Evolutionary conservation across 2,888 invertebrate genomes (phyloP).

Genomic region (Tenthredo amoena): DNA sequence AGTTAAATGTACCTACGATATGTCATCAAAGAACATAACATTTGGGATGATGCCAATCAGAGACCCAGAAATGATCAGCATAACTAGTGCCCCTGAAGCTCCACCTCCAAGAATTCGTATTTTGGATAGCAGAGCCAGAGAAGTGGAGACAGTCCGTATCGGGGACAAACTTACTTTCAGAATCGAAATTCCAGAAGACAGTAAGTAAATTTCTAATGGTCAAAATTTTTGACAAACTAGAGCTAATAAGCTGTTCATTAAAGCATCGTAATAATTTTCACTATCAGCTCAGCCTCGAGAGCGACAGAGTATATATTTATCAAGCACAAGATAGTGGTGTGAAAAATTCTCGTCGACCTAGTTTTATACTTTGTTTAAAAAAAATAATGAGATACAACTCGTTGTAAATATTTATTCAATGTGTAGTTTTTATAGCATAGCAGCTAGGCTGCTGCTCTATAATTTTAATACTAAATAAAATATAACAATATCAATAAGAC

Average conservation of each 20-base stretch:
- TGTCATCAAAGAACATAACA: constrained; percentile 97
- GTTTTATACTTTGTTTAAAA: not conserved
- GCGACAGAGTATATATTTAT: constrained; percentile 1
- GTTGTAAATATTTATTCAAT: constrained; percentile 22
- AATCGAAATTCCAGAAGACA: constrained; percentile 97
- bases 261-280: not conserved
- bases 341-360: constrained; percentile 35
- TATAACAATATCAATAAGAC: not conserved
- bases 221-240: not conserved
- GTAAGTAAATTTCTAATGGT: constrained; percentile 81
- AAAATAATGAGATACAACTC: constrained; percentile 15
- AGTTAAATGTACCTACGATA: constrained; percentile 97
- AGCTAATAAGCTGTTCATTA: not conserved
- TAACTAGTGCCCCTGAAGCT: constrained; percentile 96
- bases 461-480: not conserved
- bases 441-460: not conserved
- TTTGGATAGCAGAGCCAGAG: constrained; percentile 90
- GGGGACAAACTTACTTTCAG: constrained; percentile 97
- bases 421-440: not conserved
- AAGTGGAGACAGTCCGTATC: constrained; percentile 96
- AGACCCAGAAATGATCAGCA: constrained; percentile 97
- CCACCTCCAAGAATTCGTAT: constrained; percentile 96
- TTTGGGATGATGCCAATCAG: constrained; percentile 99
- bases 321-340: constrained; percentile 25
- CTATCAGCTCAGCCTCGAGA: constrained; percentile 30